These are phyloP conservation scores for Dynastes tityus DNA, from an alignment of 2,888 invertebrate species.

Conservation along the genomic window DNA sequence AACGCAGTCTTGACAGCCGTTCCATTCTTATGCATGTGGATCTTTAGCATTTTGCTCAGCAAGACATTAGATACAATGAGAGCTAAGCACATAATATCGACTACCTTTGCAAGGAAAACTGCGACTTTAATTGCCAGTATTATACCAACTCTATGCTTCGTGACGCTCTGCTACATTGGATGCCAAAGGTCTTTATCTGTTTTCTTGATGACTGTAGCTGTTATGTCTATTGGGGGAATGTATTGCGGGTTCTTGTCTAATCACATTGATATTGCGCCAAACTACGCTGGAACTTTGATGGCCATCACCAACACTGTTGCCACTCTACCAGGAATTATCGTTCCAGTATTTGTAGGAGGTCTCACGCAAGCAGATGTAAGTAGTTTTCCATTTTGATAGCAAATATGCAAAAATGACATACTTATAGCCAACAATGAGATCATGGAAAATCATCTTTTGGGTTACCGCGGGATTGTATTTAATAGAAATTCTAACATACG, in stretches of 20 bases:
- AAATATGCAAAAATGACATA: neutral
- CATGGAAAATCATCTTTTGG: slow-evolving; percentile 87
- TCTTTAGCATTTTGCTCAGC: slow-evolving; percentile 82
- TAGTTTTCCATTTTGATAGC: neutral
- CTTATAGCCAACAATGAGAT: slow-evolving; percentile 80
- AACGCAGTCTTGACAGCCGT: slow-evolving; percentile 84
- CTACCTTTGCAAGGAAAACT: slow-evolving; percentile 82
- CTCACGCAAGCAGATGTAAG: slow-evolving; percentile 83
- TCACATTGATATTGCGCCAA: slow-evolving; percentile 89
- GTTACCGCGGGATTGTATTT: slow-evolving; percentile 81
- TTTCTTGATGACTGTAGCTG: slow-evolving; percentile 77
- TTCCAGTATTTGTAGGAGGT: slow-evolving; percentile 82
- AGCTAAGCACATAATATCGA: slow-evolving; percentile 76
- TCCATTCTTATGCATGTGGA: slow-evolving; percentile 87
- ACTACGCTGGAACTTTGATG: slow-evolving; percentile 86
- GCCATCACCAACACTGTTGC: slow-evolving; percentile 87
- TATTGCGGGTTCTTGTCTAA: slow-evolving; percentile 88
- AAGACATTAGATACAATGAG: slow-evolving; percentile 79
- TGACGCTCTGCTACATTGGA: slow-evolving; percentile 80
- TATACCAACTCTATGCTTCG: slow-evolving; percentile 80
- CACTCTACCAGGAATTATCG: slow-evolving; percentile 86
- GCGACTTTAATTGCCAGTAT: slow-evolving; percentile 78
- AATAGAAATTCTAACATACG: slow-evolving; percentile 78
- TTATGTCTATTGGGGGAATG: slow-evolving; percentile 86
- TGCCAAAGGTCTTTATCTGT: slow-evolving; percentile 79